These are phyloP conservation scores for Noturus placidus DNA, from an alignment of 2,113 vertebrate genomes.

Conservation along the genomic window DNA sequence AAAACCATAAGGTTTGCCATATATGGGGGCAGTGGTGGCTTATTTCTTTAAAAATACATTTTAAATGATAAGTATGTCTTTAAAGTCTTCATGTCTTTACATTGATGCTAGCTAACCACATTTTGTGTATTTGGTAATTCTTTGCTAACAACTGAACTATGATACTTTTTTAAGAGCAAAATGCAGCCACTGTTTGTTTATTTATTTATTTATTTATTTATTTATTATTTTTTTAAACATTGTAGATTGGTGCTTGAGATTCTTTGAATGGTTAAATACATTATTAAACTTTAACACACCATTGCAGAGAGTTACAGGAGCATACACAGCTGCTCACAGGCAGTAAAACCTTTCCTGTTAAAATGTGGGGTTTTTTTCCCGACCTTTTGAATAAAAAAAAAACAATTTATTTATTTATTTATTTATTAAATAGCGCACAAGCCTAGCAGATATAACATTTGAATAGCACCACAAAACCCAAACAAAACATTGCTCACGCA, in stretches of 20 bases:
- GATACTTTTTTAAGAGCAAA: neutral
- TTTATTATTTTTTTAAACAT: neutral
- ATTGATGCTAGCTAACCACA: neutral
- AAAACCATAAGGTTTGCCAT: neutral
- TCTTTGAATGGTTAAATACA: neutral
- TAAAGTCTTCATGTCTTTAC: neutral
- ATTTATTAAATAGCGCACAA: neutral
- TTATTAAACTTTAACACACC: neutral
- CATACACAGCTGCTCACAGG: neutral
- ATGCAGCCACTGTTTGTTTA: neutral
- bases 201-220: too few relatives aligned
- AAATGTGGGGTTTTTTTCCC: neutral
- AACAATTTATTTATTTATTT: too few relatives aligned
- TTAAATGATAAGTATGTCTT: neutral
- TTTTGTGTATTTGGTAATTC: neutral
- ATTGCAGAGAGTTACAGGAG: neutral
- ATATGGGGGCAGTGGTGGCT: too few relatives aligned
- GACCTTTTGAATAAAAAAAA: neutral
- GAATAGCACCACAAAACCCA: neutral
- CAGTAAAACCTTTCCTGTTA: neutral
- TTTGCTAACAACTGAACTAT: neutral
- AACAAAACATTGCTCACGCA: neutral
- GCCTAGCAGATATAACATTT: neutral
- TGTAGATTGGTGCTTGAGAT: neutral
- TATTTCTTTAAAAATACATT: neutral